Conservation (phyloP, 2,113 vertebrate species). For the Ceyx cyanopectus region DNA sequence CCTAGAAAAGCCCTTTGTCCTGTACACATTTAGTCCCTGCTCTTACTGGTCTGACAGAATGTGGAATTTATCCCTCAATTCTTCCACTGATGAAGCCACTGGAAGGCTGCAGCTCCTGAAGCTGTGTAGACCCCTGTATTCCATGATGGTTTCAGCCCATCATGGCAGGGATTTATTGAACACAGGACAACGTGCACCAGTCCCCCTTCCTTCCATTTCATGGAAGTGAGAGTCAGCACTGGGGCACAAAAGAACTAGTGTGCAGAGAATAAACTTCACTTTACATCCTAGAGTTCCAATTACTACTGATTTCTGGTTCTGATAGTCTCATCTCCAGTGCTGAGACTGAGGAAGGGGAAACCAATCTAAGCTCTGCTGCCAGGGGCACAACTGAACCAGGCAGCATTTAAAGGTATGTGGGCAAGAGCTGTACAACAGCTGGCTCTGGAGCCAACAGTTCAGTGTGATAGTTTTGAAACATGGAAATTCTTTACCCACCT, state of each 20-base stretch:
- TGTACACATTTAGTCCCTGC: neutral
- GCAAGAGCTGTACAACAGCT: neutral
- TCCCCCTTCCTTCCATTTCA: neutral
- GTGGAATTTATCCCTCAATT: neutral
- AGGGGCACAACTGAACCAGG: neutral
- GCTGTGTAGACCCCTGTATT: neutral
- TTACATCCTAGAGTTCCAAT: neutral
- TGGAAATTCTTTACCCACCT: neutral
- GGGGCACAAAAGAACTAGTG: neutral
- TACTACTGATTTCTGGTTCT: neutral
- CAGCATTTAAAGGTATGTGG: neutral
- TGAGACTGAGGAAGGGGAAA: neutral
- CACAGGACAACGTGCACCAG: neutral
- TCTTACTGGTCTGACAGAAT: fast-evolving
- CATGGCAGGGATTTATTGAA: neutral
- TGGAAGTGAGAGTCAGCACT: neutral
- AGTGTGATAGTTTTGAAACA: neutral
- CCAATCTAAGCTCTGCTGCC: neutral
- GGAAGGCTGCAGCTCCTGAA: neutral
- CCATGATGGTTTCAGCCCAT: neutral
- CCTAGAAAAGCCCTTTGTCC: neutral
- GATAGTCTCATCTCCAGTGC: neutral
- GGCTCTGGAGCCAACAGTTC: neutral
- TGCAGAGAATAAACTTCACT: neutral
- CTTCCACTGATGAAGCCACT: neutral